Percentiles rank a stretch among this genome's conserved stretches.
phyloP scores from a whole-genome alignment of 2,888 invertebrate species.

The Pemphredon lugubris region DNA sequence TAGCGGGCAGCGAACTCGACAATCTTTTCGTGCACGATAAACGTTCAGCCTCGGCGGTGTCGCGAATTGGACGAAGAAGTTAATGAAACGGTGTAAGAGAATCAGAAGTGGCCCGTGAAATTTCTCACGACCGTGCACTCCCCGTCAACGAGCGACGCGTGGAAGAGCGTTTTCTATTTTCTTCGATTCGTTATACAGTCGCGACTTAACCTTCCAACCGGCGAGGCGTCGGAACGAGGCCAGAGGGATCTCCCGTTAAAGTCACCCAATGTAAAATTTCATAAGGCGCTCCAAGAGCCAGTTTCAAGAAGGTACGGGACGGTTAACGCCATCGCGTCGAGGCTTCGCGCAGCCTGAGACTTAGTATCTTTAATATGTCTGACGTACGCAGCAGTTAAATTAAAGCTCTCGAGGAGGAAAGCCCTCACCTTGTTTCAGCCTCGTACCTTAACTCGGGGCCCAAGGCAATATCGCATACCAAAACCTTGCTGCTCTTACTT shows the following conservation, averaged over 20 bases:
- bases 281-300: slow-evolving; percentile 56
- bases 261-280: slow-evolving; percentile 54
- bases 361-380: slow-evolving; percentile 73
- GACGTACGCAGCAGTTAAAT: slow-evolving; percentile 71
- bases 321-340: slow-evolving; percentile 58
- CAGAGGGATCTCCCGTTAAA: slow-evolving; percentile 11
- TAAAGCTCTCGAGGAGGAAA: slow-evolving; percentile 61
- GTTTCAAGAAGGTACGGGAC: slow-evolving; percentile 58
- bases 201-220: too few species aligned
- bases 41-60: too few species aligned
- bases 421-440: slow-evolving; percentile 57
- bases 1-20: slow-evolving; percentile 36
- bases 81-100: too few species aligned
- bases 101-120: too few species aligned
- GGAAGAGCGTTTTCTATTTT: too few species aligned
- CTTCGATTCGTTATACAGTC: too few species aligned
- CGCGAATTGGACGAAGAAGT: too few species aligned
- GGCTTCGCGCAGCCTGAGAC: slow-evolving; percentile 52
- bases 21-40: slow-evolving; percentile 52
- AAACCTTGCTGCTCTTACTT: slow-evolving; percentile 33
- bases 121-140: too few species aligned
- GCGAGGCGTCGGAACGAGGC: neutral
- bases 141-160: too few species aligned
- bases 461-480: slow-evolving; percentile 69
- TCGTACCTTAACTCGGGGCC: slow-evolving; percentile 53